A percentile compares a stretch with the other conserved stretches of the same genome.
These are phyloP conservation scores for Acrobasis consociella DNA, from an alignment of 2,888 invertebrate genomes.

Conservation along the genomic window DNA sequence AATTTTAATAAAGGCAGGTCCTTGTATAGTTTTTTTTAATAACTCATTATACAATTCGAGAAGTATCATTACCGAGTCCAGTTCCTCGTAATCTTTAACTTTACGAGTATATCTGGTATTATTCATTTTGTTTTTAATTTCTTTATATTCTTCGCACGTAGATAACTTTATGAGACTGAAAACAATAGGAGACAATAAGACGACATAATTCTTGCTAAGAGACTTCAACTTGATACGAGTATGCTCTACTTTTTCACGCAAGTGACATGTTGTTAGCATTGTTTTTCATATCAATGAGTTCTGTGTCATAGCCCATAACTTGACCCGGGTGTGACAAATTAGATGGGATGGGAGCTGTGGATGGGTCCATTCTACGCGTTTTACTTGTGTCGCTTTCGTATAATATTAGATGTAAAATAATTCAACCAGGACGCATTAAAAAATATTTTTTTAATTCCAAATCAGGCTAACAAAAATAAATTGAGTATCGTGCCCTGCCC, in stretches of 20 bases:
- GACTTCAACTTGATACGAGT: conserved; percentile 36
- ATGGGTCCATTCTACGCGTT: background rate
- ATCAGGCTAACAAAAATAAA: too few species aligned
- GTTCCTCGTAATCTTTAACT: background rate
- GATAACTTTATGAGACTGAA: background rate
- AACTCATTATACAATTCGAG: too few species aligned
- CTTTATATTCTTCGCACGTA: background rate
- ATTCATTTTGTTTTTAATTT: background rate
- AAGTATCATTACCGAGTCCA: conserved; percentile 3
- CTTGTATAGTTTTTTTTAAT: too few species aligned
- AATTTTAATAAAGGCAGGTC: background rate
- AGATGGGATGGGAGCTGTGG: too few species aligned
- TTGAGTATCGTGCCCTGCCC: too few species aligned
- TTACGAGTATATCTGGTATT: conserved; percentile 5
- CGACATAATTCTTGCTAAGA: background rate
- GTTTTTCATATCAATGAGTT: conserved; percentile 12
- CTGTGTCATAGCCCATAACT: background rate
- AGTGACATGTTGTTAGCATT: conserved; percentile 13
- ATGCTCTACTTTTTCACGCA: conserved; percentile 26
- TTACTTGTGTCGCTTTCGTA: too few species aligned
- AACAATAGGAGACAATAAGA: conserved; percentile 1
- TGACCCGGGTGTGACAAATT: background rate
- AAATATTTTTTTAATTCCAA: too few species aligned
- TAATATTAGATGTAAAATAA: too few species aligned
- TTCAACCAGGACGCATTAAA: too few species aligned